A percentile compares a stretch with the other conserved stretches of the same genome.
phyloP scores from a whole-genome alignment of 2,888 invertebrate species.

The Eupeodes latifasciatus region DNA sequence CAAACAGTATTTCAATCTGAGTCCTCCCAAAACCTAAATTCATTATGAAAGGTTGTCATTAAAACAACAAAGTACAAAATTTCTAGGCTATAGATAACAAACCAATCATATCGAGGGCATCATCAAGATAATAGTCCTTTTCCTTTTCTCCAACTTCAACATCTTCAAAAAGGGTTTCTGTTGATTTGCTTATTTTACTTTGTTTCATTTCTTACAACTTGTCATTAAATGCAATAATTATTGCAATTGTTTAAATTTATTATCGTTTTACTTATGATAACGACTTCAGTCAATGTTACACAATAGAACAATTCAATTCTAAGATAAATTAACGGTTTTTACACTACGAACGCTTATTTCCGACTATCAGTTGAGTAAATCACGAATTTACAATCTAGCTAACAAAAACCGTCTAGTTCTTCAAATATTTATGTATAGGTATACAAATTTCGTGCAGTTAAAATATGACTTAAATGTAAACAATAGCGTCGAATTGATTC shows the following conservation, averaged over 20 bases:
- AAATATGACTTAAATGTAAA: background rate
- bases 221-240: conserved; percentile 7
- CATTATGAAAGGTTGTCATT: background rate
- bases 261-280: conserved; percentile 30
- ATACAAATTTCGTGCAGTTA: background rate
- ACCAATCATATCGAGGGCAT: conserved; percentile 61
- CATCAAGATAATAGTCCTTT: conserved; percentile 49
- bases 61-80: background rate
- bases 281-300: background rate
- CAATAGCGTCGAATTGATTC: background rate
- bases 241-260: conserved; percentile 5
- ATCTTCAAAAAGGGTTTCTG: background rate
- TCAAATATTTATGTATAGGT: background rate
- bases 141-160: conserved; percentile 31
- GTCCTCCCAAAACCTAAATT: conserved; percentile 87
- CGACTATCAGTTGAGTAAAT: conserved; percentile 1
- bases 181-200: background rate
- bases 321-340: background rate
- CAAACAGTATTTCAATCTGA: conserved; percentile 86
- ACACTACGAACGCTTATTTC: background rate
- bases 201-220: conserved; percentile 11
- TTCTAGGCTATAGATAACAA: background rate
- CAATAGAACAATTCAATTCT: too few relatives aligned
- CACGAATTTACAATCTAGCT: background rate
- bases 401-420: background rate